Conservation (phyloP, 2,113 vertebrate species). For the Larimichthys crocea region DNA sequence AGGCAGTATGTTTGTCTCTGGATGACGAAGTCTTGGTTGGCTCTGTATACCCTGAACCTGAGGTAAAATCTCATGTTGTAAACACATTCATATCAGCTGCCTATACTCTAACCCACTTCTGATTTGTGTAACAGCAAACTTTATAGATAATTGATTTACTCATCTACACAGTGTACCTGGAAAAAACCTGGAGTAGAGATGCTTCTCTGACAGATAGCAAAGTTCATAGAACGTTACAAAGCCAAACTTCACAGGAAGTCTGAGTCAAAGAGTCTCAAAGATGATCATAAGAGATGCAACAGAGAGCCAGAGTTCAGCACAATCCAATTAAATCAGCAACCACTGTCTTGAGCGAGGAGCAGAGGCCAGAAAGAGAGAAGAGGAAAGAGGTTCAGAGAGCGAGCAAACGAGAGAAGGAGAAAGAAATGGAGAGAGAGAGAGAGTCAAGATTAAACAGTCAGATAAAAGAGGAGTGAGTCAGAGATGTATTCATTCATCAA, state of each 20-base stretch:
- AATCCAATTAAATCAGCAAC: conserved; percentile 83
- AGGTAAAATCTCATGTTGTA: conserved; percentile 43
- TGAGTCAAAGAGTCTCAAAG: conserved; percentile 74
- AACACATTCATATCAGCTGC: conserved; percentile 49
- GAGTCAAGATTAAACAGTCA: conserved; percentile 80
- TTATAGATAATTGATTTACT: conserved; percentile 70
- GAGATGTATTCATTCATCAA: conserved; percentile 86
- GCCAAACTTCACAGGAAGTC: conserved; percentile 76
- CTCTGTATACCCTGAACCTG: conserved; percentile 29
- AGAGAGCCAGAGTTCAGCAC: conserved; percentile 81
- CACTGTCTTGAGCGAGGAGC: conserved; percentile 77
- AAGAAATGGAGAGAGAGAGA: conserved; percentile 45
- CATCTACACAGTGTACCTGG: conserved; percentile 65
- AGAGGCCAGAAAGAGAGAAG: conserved; percentile 73
- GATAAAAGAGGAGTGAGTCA: conserved; percentile 82
- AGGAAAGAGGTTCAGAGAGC: conserved; percentile 60
- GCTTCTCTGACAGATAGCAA: conserved; percentile 57
- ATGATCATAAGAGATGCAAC: conserved; percentile 81
- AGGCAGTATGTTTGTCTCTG: conserved; percentile 53
- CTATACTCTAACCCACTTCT: conserved; percentile 48
- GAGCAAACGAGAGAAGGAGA: conserved; percentile 62
- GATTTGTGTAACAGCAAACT: conserved; percentile 53
- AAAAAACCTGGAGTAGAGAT: conserved; percentile 53
- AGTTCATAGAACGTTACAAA: conserved; percentile 72
- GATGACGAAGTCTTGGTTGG: conserved; percentile 63